Conservation (phyloP, 2,797 vertebrate species). For the Crenichthys baileyi region DNA sequence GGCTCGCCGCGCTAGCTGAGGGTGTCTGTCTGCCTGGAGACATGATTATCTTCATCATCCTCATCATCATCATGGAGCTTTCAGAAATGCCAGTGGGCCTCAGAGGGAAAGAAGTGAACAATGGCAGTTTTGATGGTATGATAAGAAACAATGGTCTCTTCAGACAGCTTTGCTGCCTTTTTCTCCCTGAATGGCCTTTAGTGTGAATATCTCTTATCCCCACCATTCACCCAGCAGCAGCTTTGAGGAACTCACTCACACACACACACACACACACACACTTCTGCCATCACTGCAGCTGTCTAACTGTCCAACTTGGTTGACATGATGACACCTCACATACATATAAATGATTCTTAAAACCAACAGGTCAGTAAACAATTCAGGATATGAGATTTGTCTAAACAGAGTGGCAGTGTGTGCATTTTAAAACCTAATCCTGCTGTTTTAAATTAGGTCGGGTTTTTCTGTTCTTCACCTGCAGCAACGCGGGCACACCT, state of each 20-base stretch:
- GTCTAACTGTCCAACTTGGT: constrained; percentile 65
- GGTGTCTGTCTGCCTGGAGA: constrained; percentile 50
- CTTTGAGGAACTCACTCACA: constrained; percentile 44
- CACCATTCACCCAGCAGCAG: constrained; percentile 60
- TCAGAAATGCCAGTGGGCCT: constrained; percentile 79
- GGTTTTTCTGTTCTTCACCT: constrained; percentile 13
- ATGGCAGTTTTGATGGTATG: constrained; percentile 77
- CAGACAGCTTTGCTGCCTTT: constrained; percentile 75
- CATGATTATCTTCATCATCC: constrained; percentile 33
- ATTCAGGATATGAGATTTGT: constrained; percentile 15
- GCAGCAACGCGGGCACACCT: background rate
- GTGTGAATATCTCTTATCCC: constrained; percentile 73
- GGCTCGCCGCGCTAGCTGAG: constrained; percentile 27
- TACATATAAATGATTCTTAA: constrained; percentile 49
- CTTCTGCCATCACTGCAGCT: constrained; percentile 38
- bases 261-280: constrained; percentile 11
- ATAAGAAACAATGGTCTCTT: constrained; percentile 81
- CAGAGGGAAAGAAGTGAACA: constrained; percentile 74
- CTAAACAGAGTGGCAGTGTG: constrained; percentile 5
- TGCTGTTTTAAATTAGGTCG: background rate
- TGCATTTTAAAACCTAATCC: constrained; percentile 19
- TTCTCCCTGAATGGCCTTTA: constrained; percentile 78
- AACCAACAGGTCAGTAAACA: constrained; percentile 16
- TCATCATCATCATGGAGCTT: constrained; percentile 26
- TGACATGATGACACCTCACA: constrained; percentile 66